A percentile compares a stretch with the other conserved stretches of the same genome.
Conservation (phyloP, 2,113 vertebrate genomes). For the Ellobius talpinus region DNA sequence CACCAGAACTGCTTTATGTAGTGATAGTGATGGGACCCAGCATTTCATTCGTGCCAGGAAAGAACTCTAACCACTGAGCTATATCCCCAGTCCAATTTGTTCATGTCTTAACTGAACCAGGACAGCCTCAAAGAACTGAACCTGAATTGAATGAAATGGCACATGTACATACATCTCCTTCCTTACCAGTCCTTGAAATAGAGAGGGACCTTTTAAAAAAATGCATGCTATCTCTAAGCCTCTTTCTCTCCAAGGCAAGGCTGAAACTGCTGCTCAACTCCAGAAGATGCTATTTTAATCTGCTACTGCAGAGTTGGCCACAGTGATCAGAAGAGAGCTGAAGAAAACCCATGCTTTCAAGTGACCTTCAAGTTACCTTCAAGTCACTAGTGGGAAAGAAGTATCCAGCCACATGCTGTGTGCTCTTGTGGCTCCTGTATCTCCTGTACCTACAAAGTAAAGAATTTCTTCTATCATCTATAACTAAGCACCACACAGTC, state of each 20-base stretch:
- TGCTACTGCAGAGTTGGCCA: background rate
- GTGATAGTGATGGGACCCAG: background rate
- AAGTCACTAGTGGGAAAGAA: background rate
- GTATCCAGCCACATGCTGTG: accelerated
- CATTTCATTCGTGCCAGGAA: background rate
- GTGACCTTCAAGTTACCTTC: background rate
- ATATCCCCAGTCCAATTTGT: background rate
- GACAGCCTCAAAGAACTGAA: background rate
- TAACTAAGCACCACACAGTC: background rate
- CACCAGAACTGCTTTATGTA: background rate
- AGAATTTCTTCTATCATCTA: background rate
- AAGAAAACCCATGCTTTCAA: background rate
- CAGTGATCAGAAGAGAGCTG: background rate
- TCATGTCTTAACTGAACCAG: background rate
- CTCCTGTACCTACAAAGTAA: background rate
- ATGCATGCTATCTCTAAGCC: background rate
- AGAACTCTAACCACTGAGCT: background rate
- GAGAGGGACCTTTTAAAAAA: background rate
- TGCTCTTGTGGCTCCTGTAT: too few relatives aligned
- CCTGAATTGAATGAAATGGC: background rate
- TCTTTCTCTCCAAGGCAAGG: background rate
- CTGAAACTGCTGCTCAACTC: background rate
- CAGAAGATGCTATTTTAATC: background rate
- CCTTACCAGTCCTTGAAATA: background rate
- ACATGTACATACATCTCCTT: background rate